Evolutionary conservation across 1,140 invertebrate genomes (phyloP).

Genomic region (Camponotus floridanus): DNA sequence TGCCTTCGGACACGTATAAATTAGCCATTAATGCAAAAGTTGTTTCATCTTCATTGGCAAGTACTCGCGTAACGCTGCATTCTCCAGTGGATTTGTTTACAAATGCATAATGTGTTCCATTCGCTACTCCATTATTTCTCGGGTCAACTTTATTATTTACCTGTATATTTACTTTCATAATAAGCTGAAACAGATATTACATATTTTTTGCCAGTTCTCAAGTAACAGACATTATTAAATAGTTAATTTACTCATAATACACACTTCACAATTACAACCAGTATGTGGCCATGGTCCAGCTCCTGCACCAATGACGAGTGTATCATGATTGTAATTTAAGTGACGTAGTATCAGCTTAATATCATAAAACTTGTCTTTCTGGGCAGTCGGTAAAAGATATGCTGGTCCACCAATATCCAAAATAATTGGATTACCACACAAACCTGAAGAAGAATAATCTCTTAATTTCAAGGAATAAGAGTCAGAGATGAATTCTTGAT

Average conservation of each 20-base stretch:
- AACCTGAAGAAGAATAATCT: slow-evolving; percentile 86
- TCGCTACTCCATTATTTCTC: slow-evolving; percentile 83
- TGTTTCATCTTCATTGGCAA: slow-evolving; percentile 88
- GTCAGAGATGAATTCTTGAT: not conserved
- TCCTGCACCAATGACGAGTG: slow-evolving; percentile 94
- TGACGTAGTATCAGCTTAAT: slow-evolving; percentile 88
- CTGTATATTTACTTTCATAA: slow-evolving; percentile 85
- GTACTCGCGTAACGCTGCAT: slow-evolving; percentile 88
- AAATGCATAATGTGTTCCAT: slow-evolving; percentile 88
- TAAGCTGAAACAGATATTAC: slow-evolving; percentile 83
- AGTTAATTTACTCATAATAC: slow-evolving; percentile 18
- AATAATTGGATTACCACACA: slow-evolving; percentile 91
- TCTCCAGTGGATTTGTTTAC: slow-evolving; percentile 85
- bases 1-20: slow-evolving; percentile 93
- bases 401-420: slow-evolving; percentile 95
- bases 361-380: slow-evolving; percentile 93
- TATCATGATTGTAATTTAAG: slow-evolving; percentile 85
- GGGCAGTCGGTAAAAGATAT: slow-evolving; percentile 92
- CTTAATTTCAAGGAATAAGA: slow-evolving; percentile 54
- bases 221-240: slow-evolving; percentile 60
- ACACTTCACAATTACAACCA: slow-evolving; percentile 94
- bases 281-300: slow-evolving; percentile 93
- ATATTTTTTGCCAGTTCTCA: not conserved
- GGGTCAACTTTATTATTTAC: not conserved
- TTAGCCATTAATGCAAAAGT: slow-evolving; percentile 93